These are phyloP conservation scores for Scaptomyza polygonia DNA, from an alignment of 2,888 invertebrate genomes.

Conservation along the genomic window DNA sequence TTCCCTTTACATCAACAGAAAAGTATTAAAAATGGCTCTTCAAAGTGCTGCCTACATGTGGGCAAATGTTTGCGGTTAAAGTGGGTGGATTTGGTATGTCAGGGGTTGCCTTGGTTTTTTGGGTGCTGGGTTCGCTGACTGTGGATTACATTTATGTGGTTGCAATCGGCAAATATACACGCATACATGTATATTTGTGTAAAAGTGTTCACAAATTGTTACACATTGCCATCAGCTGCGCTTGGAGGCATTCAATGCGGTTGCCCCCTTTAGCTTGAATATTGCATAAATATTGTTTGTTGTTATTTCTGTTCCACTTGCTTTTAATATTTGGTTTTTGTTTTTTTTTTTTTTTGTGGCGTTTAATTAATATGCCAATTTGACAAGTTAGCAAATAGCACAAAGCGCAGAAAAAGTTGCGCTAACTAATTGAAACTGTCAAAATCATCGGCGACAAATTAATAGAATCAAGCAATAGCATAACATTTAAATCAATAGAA, in stretches of 20 bases:
- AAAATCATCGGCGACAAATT: slow-evolving; percentile 62
- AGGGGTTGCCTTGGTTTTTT: slow-evolving; percentile 20
- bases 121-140: slow-evolving; percentile 44
- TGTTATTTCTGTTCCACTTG: background rate
- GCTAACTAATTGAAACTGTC: slow-evolving; percentile 72
- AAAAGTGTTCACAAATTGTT: slow-evolving; percentile 50
- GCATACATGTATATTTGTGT: background rate
- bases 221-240: slow-evolving; percentile 41
- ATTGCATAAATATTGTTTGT: slow-evolving; percentile 23
- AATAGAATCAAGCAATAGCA: slow-evolving; percentile 49
- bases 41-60: slow-evolving; percentile 73
- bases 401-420: slow-evolving; percentile 15
- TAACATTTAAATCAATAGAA: slow-evolving; percentile 58
- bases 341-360: slow-evolving; percentile 2
- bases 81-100: slow-evolving; percentile 22
- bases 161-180: slow-evolving; percentile 50
- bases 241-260: slow-evolving; percentile 27
- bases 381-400: slow-evolving; percentile 54
- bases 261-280: slow-evolving; percentile 17
- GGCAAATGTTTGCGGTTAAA: slow-evolving; percentile 75
- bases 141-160: slow-evolving; percentile 76
- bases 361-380: slow-evolving; percentile 58
- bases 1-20: slow-evolving; percentile 20
- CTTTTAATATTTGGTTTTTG: slow-evolving; percentile 8
- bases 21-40: slow-evolving; percentile 74